Percentiles rank a stretch among this genome's conserved stretches.
Evolutionary conservation across 2,888 invertebrate species (phyloP).

Genomic region (Dynastes maya): DNA sequence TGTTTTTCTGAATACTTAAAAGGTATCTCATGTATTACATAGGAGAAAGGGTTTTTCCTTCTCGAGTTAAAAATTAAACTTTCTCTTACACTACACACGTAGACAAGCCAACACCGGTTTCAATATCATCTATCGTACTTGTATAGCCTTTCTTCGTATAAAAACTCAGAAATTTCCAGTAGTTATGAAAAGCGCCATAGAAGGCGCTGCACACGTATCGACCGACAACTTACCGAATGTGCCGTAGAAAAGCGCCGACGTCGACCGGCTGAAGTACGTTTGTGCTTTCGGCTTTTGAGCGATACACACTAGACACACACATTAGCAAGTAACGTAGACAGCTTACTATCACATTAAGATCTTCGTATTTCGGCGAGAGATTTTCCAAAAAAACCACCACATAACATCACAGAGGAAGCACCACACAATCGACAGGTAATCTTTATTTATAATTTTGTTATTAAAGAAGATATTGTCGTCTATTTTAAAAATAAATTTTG

Average conservation of each 20-base stretch:
- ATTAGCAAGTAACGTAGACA: slow-evolving; percentile 5
- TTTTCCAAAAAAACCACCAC: background rate
- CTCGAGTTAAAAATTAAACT: slow-evolving; percentile 3
- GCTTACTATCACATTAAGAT: background rate
- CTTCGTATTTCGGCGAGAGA: slow-evolving; percentile 10
- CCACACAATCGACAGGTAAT: slow-evolving; percentile 13
- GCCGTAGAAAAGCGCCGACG: slow-evolving; percentile 57
- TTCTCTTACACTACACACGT: background rate
- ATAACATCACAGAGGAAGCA: background rate
- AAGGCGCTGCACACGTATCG: slow-evolving; percentile 57
- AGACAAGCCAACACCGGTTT: background rate
- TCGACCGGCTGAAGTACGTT: slow-evolving; percentile 57
- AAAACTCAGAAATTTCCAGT: slow-evolving; percentile 26
- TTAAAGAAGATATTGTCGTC: background rate
- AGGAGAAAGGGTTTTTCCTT: background rate
- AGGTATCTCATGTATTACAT: background rate
- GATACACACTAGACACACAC: slow-evolving; percentile 50
- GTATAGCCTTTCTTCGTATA: background rate
- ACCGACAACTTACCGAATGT: slow-evolving; percentile 55
- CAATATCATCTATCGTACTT: slow-evolving; percentile 8
- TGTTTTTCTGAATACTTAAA: no score
- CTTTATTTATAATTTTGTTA: background rate
- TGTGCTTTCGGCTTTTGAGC: slow-evolving; percentile 52
- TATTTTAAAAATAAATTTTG: background rate
- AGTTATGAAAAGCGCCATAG: slow-evolving; percentile 48